phyloP scores from a whole-genome alignment of 2,113 vertebrate genomes.

The Malaclemys terrapin region DNA sequence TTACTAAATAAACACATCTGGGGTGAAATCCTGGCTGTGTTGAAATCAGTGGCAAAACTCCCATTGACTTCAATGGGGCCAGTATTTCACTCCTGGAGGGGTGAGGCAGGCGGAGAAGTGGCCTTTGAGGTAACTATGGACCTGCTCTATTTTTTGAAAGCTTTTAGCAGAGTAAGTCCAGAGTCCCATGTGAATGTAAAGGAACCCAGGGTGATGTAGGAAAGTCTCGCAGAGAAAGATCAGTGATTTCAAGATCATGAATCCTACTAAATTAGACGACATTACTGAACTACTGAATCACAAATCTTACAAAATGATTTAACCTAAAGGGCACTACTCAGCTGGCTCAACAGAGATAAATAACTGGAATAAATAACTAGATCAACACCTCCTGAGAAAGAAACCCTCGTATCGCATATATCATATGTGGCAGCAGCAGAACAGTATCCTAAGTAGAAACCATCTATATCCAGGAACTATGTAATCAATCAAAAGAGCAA shows the following conservation, averaged over 20 bases:
- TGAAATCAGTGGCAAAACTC: accelerated
- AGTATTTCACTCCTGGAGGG: background rate
- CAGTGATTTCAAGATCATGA: background rate
- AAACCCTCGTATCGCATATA: background rate
- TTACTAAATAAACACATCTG: background rate
- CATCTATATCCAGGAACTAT: background rate
- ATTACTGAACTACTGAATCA: background rate
- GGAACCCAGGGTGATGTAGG: background rate
- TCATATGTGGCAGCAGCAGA: background rate
- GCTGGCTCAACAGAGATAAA: background rate
- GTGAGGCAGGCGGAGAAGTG: background rate
- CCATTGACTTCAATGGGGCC: background rate
- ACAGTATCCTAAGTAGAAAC: background rate
- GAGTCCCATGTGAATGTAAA: background rate
- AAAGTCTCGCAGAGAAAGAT: background rate
- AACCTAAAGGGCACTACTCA: background rate
- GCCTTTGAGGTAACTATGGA: background rate
- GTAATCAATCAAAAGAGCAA: background rate
- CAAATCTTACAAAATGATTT: background rate
- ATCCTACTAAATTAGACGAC: background rate
- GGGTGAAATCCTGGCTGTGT: accelerated
- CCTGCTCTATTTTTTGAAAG: background rate
- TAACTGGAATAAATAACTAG: background rate
- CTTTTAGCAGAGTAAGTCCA: background rate
- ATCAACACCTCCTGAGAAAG: background rate